phyloP scores from a whole-genome alignment of 23 tunicate genomes.

The Ascidia mentula region DNA sequence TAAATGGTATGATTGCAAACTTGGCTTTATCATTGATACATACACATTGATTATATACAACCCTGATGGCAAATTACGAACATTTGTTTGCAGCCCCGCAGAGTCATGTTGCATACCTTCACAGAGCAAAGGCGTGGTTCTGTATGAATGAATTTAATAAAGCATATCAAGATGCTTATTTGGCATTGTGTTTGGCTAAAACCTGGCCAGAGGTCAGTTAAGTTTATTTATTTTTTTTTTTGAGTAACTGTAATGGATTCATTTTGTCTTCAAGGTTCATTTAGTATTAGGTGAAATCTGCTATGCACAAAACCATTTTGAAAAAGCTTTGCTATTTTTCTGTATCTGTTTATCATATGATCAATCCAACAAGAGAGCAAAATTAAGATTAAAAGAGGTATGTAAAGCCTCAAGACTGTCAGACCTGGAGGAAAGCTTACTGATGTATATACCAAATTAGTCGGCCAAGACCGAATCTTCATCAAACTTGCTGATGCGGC shows the following conservation, averaged over 20 bases:
- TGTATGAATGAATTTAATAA: constrained; percentile 23
- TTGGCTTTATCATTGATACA: too few relatives aligned
- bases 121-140: constrained; percentile 52
- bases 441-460: too few relatives aligned
- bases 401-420: too few relatives aligned
- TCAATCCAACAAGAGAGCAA: constrained; percentile 18
- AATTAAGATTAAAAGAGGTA: constrained; percentile 32
- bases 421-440: too few relatives aligned
- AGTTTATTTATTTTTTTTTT: background rate
- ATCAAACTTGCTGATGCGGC: too few relatives aligned
- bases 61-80: too few relatives aligned
- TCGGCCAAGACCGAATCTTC: too few relatives aligned
- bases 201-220: constrained; percentile 51
- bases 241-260: background rate
- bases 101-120: constrained; percentile 42
- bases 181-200: constrained; percentile 27
- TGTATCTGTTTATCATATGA: constrained; percentile 32
- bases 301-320: constrained; percentile 27
- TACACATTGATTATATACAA: too few relatives aligned
- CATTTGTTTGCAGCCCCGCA: constrained; percentile 24
- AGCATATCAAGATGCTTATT: constrained; percentile 34
- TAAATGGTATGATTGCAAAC: too few relatives aligned
- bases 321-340: constrained; percentile 29
- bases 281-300: constrained; percentile 44
- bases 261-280: constrained; percentile 14